Evolutionary conservation across 2,113 vertebrate genomes (phyloP).

Genomic region (Pollachius pollachius): DNA sequence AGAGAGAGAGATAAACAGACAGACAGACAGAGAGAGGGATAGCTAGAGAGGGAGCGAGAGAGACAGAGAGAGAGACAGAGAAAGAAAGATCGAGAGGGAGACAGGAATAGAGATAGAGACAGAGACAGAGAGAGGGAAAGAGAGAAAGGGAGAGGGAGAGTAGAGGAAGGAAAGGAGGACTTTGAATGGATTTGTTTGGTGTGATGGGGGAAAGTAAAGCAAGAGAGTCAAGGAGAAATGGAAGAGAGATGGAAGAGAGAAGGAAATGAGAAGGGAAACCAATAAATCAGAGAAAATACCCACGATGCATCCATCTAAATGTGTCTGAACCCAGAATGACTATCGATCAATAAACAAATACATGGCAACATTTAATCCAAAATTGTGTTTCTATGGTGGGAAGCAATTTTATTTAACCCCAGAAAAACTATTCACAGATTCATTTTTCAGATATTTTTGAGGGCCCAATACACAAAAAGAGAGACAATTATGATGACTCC

Average conservation of each 20-base stretch:
- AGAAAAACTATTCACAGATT: too few species aligned
- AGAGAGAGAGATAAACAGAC: neutral
- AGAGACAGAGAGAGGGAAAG: too few species aligned
- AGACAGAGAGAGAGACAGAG: neutral
- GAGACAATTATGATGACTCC: too few species aligned
- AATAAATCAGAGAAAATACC: slow-evolving; percentile 25
- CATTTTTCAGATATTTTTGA: too few species aligned
- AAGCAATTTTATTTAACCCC: too few species aligned
- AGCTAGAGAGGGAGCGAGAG: neutral
- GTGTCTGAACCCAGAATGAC: neutral
- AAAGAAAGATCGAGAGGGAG: neutral
- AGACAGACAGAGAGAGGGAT: neutral
- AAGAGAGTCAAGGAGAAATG: neutral
- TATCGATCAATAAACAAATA: too few species aligned
- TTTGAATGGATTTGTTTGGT: slow-evolving; percentile 5
- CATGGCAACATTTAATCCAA: too few species aligned
- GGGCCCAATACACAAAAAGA: too few species aligned
- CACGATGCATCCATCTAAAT: neutral
- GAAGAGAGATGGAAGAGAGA: slow-evolving; percentile 14
- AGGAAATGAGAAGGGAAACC: slow-evolving; percentile 1
- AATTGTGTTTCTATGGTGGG: too few species aligned
- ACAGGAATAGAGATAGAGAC: neutral
- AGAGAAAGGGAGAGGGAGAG: neutral
- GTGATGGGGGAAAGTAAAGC: neutral
- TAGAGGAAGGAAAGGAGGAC: neutral